Conservation (phyloP, 37 sponge, comb jelly and placozoan genomes). For the Halichondria panicea region DNA sequence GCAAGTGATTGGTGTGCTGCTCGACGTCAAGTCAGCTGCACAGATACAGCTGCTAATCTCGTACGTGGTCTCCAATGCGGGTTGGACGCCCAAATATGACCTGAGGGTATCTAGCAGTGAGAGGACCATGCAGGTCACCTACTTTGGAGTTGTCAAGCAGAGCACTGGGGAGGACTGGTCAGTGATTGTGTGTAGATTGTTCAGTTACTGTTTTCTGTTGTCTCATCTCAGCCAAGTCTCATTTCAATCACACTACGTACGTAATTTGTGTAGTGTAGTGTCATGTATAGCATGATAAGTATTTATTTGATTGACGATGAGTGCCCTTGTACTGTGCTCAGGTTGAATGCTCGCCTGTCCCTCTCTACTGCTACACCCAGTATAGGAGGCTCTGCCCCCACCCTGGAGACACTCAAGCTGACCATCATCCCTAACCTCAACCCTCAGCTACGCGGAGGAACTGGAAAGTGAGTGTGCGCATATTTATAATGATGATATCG, state of each 20-base stretch:
- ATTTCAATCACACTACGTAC: too few relatives aligned
- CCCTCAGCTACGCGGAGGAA: not conserved
- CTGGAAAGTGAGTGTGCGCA: slow-evolving; percentile 7
- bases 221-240: not conserved
- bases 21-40: slow-evolving; percentile 59
- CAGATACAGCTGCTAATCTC: slow-evolving; percentile 70
- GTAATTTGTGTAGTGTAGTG: not conserved
- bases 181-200: not conserved
- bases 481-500: too few relatives aligned
- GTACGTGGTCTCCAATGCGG: slow-evolving; percentile 81
- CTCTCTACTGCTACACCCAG: slow-evolving; percentile 89
- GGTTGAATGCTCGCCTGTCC: slow-evolving; percentile 59
- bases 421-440: slow-evolving; percentile 27
- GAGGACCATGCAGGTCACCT: slow-evolving; percentile 76
- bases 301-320: not conserved
- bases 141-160: slow-evolving; percentile 91
- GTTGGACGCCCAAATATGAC: slow-evolving; percentile 93
- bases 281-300: too few relatives aligned
- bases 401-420: slow-evolving; percentile 56
- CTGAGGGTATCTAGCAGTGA: slow-evolving; percentile 71
- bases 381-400: slow-evolving; percentile 74
- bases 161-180: slow-evolving; percentile 92
- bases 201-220: not conserved
- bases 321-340: not conserved
- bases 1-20: slow-evolving; percentile 67